Evolutionary conservation across 2,888 invertebrate species (phyloP), one percentile per base, ranked within the genome.

Genomic region (Thymelicus lineola): DNA sequence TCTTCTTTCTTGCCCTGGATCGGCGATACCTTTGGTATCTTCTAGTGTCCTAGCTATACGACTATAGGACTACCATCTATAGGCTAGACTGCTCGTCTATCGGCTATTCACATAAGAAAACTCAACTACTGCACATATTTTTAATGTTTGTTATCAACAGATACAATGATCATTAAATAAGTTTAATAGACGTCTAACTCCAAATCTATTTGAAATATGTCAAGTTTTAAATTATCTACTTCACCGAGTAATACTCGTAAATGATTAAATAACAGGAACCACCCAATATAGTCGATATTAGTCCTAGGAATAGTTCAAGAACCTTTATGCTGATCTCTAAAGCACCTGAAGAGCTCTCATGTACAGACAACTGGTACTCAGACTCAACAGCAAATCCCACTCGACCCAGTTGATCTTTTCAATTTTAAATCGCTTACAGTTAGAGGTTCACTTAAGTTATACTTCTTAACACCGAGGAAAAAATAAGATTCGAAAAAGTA

Each of bases 401-500:
- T 17, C 48, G 59, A 59, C 48, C 35, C 15, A 36, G 36, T 36
- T 35, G 35, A 36, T 14, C 10, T 6, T 3, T 48, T 59, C 20
- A 20, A 66, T 20, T 50, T 48, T 59, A 38, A 66, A 59, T n/a
- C 58, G 7, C 17, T 20, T 17, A 66, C 2, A 36, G 14, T 45
- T 66, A 66, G 14, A 59, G 66, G 36, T 48, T 15, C 46, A 15
- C n/a, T 42, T 57, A 28, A 50, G 17, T 6, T 15, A 50, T 50
- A 50, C 7, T 1, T 50, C 3, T 9, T 17, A 50, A 20, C 6
- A 50, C 50, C n/a, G 50, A 1, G n/a, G n/a, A 42, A 55, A 42
- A 20, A 42, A 45, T 36, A 5, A 7, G 6, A 7, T n/a, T 42
- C 9, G 28, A 28, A 28, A 20, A 28, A 28, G 28, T 28, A 28